These are phyloP conservation scores for Hybos culiciformis DNA, from an alignment of 2,888 invertebrate species.

Conservation along the genomic window DNA sequence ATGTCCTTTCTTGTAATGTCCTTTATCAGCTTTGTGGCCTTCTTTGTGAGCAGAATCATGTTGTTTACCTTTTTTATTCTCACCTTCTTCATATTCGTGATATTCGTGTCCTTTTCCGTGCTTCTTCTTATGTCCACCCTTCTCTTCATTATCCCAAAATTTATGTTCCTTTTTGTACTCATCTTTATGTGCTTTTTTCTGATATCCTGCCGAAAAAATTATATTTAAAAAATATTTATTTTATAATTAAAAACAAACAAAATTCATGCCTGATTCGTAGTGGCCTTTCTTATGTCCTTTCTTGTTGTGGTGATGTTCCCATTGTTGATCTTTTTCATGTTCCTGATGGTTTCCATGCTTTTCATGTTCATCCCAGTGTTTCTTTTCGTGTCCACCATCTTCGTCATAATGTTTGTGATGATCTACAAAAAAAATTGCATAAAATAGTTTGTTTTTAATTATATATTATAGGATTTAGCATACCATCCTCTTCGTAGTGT, in stretches of 20 bases:
- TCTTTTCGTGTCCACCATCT: conserved; percentile 67
- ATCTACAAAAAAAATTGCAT: no score
- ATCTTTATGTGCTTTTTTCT: conserved; percentile 76
- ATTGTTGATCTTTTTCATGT: conserved; percentile 62
- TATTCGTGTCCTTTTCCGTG: conserved; percentile 67
- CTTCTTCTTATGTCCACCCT: conserved; percentile 70
- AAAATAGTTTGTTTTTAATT: no score
- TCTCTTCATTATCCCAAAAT: conserved; percentile 77
- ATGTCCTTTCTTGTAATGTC: conserved; percentile 68
- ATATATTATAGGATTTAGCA: no score
- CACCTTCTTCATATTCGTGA: conserved; percentile 63
- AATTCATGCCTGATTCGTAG: no score
- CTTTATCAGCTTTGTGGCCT: conserved; percentile 68
- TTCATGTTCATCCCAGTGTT: conserved; percentile 62
- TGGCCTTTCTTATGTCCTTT: conserved; percentile 77
- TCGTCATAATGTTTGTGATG: conserved; percentile 64
- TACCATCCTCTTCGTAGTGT: conserved; percentile 65
- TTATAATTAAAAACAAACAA: no score
- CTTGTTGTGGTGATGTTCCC: conserved; percentile 65
- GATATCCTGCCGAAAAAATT: conserved; percentile 71
- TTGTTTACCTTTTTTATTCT: conserved; percentile 68
- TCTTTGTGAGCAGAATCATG: conserved; percentile 67
- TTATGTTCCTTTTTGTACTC: conserved; percentile 78
- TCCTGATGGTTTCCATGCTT: conserved; percentile 67
- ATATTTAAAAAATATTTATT: no score